Percentiles rank a stretch among this genome's conserved stretches.
These are phyloP conservation scores for Axis porcinus DNA, from an alignment of 2,113 vertebrate genomes.

Conservation along the genomic window DNA sequence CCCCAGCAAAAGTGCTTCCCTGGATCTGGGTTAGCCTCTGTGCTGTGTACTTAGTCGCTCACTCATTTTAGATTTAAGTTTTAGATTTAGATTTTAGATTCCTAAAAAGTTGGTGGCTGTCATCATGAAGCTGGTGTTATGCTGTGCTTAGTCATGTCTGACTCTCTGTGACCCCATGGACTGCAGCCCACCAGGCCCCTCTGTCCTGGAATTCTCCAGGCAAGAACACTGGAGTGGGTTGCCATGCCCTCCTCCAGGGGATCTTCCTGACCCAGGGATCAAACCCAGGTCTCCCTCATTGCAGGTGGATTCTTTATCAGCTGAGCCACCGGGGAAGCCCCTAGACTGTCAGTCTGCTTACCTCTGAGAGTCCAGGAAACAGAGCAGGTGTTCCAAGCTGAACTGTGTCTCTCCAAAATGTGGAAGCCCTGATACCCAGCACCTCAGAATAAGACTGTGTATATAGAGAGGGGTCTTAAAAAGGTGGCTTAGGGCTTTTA, in stretches of 20 bases:
- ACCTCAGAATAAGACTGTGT: background rate
- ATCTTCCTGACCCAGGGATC: background rate
- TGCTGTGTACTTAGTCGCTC: accelerated
- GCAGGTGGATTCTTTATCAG: background rate
- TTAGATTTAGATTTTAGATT: background rate
- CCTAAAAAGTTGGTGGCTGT: background rate
- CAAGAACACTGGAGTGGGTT: background rate
- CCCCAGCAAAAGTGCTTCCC: background rate
- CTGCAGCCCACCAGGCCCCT: accelerated
- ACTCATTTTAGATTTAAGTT: too few relatives aligned
- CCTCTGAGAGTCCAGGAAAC: background rate
- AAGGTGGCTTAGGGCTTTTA: background rate
- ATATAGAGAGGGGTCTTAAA: background rate
- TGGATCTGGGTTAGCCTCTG: background rate
- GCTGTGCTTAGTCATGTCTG: accelerated
- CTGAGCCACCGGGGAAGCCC: background rate
- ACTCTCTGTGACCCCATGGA: accelerated
- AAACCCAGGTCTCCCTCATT: background rate
- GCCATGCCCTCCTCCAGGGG: background rate
- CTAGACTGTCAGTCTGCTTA: background rate
- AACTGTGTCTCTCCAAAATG: background rate
- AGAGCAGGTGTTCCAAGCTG: background rate
- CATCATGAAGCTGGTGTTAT: accelerated
- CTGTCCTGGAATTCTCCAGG: background rate
- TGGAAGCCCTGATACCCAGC: background rate